phyloP scores from a whole-genome alignment of 2,888 invertebrate genomes.

The Drosophila pseudotakahashii region DNA sequence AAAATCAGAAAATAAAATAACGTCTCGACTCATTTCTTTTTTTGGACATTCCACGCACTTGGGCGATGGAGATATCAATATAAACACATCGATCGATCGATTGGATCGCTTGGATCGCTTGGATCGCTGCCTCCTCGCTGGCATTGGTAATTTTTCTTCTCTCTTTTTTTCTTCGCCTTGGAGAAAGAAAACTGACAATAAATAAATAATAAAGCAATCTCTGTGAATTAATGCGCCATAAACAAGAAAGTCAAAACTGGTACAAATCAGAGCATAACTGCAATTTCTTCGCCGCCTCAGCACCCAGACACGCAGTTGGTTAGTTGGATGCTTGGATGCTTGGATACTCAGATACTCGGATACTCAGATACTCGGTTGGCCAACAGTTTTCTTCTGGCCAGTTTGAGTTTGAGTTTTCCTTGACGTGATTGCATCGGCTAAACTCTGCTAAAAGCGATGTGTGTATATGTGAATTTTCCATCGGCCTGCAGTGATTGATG shows the following conservation, averaged over 20 bases:
- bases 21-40: slow-evolving; percentile 27
- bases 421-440: slow-evolving; percentile 58
- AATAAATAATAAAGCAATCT: slow-evolving; percentile 80
- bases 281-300: slow-evolving; percentile 82
- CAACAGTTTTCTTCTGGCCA: slow-evolving; percentile 43
- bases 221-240: slow-evolving; percentile 79
- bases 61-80: slow-evolving; percentile 43
- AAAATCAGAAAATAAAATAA: slow-evolving; percentile 9
- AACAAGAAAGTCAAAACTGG: slow-evolving; percentile 84
- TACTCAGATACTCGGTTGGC: slow-evolving; percentile 3
- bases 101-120: slow-evolving; percentile 7
- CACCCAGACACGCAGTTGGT: slow-evolving; percentile 52
- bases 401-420: slow-evolving; percentile 55
- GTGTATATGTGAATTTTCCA: slow-evolving; percentile 19
- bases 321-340: slow-evolving; percentile 27
- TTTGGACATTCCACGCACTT: slow-evolving; percentile 40
- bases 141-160: slow-evolving; percentile 50
- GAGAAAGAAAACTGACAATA: slow-evolving; percentile 69
- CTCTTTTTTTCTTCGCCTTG: slow-evolving; percentile 32
- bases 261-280: slow-evolving; percentile 85
- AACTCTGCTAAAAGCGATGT: slow-evolving; percentile 21
- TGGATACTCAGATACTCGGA: not conserved
- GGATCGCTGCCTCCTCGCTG: not conserved
- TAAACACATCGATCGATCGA: slow-evolving; percentile 32
- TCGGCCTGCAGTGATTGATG: slow-evolving; percentile 63